phyloP scores from a whole-genome alignment of 2,888 invertebrate genomes.

The Zeuzera pyrina region DNA sequence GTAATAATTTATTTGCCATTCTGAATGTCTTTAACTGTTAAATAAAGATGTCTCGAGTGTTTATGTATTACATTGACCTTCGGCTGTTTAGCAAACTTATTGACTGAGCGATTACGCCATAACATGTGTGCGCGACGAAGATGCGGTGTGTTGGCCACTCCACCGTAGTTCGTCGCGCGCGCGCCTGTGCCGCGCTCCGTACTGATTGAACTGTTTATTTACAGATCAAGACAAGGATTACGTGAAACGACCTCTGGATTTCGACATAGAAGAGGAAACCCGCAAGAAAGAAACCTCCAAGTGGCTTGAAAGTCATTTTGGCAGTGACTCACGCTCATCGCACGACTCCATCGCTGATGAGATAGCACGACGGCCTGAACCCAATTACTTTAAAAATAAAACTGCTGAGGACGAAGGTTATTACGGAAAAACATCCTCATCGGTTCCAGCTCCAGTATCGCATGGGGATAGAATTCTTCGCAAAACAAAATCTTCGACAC shows the following conservation, averaged over 20 bases:
- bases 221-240: slow-evolving; percentile 81
- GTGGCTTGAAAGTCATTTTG: slow-evolving; percentile 93
- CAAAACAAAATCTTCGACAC: slow-evolving; percentile 68
- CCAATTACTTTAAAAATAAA: slow-evolving; percentile 83
- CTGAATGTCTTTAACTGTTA: slow-evolving; percentile 41
- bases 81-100: slow-evolving; percentile 65
- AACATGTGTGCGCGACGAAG: slow-evolving; percentile 36
- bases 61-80: slow-evolving; percentile 65
- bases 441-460: slow-evolving; percentile 55
- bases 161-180: slow-evolving; percentile 34
- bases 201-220: slow-evolving; percentile 49
- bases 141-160: slow-evolving; percentile 41
- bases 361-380: slow-evolving; percentile 75
- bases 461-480: slow-evolving; percentile 63
- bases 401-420: slow-evolving; percentile 59
- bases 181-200: slow-evolving; percentile 36
- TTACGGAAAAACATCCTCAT: slow-evolving; percentile 54
- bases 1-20: slow-evolving; percentile 42
- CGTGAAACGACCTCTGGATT: slow-evolving; percentile 86
- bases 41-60: slow-evolving; percentile 52
- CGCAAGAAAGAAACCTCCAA: slow-evolving; percentile 91
- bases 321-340: slow-evolving; percentile 87
- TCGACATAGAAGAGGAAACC: slow-evolving; percentile 91
- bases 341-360: slow-evolving; percentile 79
- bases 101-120: slow-evolving; percentile 63